phyloP scores from a whole-genome alignment of 2,113 vertebrate genomes.

The Dipodomys merriami region DNA sequence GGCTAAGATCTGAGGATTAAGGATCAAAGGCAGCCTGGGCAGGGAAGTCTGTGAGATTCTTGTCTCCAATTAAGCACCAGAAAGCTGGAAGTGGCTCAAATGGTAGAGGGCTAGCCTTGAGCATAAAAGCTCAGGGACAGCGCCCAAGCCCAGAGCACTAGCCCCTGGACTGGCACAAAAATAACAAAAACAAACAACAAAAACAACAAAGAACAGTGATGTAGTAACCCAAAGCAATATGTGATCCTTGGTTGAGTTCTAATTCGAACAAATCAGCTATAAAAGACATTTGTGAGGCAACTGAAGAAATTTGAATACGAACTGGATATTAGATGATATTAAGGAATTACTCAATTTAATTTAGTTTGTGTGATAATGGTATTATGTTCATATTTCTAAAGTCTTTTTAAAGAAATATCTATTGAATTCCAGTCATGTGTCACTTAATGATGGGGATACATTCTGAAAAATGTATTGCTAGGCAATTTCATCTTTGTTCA shows the following conservation, averaged over 20 bases:
- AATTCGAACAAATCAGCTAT: slow-evolving; percentile 29
- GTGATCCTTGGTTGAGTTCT: neutral
- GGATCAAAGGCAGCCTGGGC: too few relatives aligned
- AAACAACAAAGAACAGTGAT: too few relatives aligned
- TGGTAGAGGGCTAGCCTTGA: too few relatives aligned
- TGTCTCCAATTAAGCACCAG: too few relatives aligned
- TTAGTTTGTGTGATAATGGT: slow-evolving; percentile 24
- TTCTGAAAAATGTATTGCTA: neutral
- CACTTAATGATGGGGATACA: neutral
- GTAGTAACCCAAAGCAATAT: too few relatives aligned
- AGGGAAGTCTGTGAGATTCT: too few relatives aligned
- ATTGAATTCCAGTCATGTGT: neutral
- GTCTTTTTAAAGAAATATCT: neutral
- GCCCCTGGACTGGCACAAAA: too few relatives aligned
- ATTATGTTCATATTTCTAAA: slow-evolving; percentile 26
- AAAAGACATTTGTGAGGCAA: slow-evolving; percentile 22
- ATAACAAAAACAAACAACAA: too few relatives aligned
- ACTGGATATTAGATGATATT: neutral
- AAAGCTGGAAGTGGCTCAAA: too few relatives aligned
- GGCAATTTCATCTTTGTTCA: neutral
- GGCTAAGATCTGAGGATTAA: too few relatives aligned
- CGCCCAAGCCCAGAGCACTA: too few relatives aligned
- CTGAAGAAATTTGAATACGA: slow-evolving; percentile 1
- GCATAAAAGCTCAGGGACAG: too few relatives aligned
- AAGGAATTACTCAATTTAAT: neutral